A percentile compares a stretch with the other conserved stretches of the same genome.
phyloP scores from a whole-genome alignment of 2,888 invertebrate species.

The Gandaritis pyraliata region DNA sequence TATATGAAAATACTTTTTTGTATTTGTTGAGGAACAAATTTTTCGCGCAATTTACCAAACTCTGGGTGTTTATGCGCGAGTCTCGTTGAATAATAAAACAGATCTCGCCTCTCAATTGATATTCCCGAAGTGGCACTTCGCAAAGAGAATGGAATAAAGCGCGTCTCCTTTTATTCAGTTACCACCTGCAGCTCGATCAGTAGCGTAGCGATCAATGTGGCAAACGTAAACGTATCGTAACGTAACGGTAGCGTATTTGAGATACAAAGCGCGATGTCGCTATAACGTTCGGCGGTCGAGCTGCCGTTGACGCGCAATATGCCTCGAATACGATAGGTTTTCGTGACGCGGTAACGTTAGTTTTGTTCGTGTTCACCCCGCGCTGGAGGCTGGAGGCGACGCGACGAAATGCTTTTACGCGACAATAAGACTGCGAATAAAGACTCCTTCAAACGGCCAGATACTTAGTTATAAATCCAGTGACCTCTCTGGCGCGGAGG shows the following conservation, averaged over 20 bases:
- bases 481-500: too few relatives aligned
- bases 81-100: conserved; percentile 26
- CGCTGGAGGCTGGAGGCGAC: conserved; percentile 13
- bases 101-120: conserved; percentile 34
- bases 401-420: conserved; percentile 7
- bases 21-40: neutral
- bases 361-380: too few relatives aligned
- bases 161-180: conserved; percentile 27
- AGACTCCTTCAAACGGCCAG: neutral
- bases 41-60: conserved; percentile 17
- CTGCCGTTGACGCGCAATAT: too few relatives aligned
- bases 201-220: too few relatives aligned
- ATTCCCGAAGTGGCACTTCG: conserved; percentile 37
- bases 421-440: neutral
- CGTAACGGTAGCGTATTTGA: too few relatives aligned
- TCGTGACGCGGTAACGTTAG: too few relatives aligned
- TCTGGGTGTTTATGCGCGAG: conserved; percentile 12
- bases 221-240: too few relatives aligned
- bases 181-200: conserved; percentile 4
- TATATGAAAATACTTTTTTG: too few relatives aligned
- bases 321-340: too few relatives aligned
- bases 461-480: neutral
- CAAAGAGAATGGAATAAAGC: conserved; percentile 27
- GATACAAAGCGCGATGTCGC: too few relatives aligned
- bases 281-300: too few relatives aligned